Evolutionary conservation across 2,797 vertebrate genomes (phyloP), one percentile per base, ranked within the genome.

Genomic region (Tamandua tetradactyla): DNA sequence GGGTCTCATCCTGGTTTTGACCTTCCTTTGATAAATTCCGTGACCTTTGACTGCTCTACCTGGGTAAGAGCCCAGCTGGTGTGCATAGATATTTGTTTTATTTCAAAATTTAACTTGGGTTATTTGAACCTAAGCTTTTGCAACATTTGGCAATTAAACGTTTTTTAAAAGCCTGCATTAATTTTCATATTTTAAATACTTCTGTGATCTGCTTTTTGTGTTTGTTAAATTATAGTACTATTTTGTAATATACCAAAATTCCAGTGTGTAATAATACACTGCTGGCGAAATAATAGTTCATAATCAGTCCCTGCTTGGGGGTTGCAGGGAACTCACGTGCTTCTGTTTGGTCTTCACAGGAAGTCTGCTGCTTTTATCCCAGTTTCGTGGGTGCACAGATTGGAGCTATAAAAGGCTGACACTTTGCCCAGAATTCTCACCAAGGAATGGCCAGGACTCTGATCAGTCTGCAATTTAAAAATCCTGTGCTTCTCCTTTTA

Each of bases 21-120:
- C 17, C 22, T 40, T 68, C 27, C 3, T 0, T 30, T 37, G 1
- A 2, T 0, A 27, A 32, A n/a, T 4, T 1, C 59, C 5, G 0
- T 0, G 23, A 84, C 87, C 35, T 37, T 4, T 17, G 40, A 30
- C 1, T 9, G 5, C 25, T 49, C n/a, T 0, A 3, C 30, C 20
- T 23, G 59, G 18, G 1, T 0, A 3, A 17, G 15, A 13, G 55
- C 3, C 57, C 25, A 10, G 8, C 9, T 0, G 4, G 1, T 2
- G 22, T 1, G 37, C 37, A 6, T 25, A 0, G 20, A 7, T 42
- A 22, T 6, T 12, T 32, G n/a, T 35, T 5, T 55, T 90, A 71
- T 44, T 13, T n/a, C 40, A 40, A 35, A 66, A 30, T 30, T 85
- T 95, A 69, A 82, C 12, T 42, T 27, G 61, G 25, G 11, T 64